Evolutionary conservation across 2,888 invertebrate species (phyloP).

Genomic region (Hipparchia sbordonii): DNA sequence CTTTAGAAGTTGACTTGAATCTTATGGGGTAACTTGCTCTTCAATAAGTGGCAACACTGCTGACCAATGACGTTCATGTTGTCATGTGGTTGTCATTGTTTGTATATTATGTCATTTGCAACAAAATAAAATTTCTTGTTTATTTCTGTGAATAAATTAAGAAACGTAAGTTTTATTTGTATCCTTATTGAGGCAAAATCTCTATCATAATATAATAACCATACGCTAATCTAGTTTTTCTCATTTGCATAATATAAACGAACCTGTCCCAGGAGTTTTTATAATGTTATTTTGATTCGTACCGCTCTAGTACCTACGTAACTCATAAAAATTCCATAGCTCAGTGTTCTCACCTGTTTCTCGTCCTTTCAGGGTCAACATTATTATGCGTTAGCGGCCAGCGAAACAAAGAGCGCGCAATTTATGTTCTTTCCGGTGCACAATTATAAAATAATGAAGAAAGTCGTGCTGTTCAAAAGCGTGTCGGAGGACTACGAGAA

Average conservation of each 20-base stretch:
- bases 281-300: conserved; percentile 13
- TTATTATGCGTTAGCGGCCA: conserved; percentile 44
- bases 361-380: conserved; percentile 59
- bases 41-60: too few species aligned
- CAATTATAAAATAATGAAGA: conserved; percentile 58
- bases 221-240: conserved; percentile 12
- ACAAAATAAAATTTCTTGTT: conserved; percentile 8
- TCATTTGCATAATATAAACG: neutral
- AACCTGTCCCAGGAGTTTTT: neutral
- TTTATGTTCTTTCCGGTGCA: conserved; percentile 34
- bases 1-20: too few species aligned
- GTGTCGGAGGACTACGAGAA: conserved; percentile 68
- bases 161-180: conserved; percentile 1
- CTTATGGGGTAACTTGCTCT: too few species aligned
- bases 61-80: too few species aligned
- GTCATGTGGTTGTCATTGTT: too few species aligned
- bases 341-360: conserved; percentile 46
- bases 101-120: neutral
- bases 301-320: neutral
- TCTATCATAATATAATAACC: neutral
- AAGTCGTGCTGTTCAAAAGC: conserved; percentile 70
- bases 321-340: conserved; percentile 44
- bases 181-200: neutral
- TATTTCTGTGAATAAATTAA: neutral
- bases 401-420: conserved; percentile 39